Conservation (phyloP, 2,888 invertebrate genomes). For the Eilema caniola region DNA sequence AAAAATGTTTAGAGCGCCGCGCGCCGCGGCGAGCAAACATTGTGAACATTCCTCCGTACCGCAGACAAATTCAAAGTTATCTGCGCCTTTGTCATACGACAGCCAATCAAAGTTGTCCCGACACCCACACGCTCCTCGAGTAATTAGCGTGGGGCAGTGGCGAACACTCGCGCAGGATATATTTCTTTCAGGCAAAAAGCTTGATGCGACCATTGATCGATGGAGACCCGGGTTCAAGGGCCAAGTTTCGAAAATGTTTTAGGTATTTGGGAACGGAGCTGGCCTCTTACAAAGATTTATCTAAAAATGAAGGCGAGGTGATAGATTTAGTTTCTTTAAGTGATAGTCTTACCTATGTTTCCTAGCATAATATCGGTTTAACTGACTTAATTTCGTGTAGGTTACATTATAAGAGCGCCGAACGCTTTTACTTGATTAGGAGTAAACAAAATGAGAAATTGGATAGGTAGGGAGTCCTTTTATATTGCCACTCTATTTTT, state of each 20-base stretch:
- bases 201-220: slow-evolving; percentile 4
- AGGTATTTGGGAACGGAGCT: not conserved
- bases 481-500: too few species aligned
- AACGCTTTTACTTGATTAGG: not conserved
- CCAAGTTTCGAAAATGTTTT: not conserved
- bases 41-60: slow-evolving; percentile 2
- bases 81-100: slow-evolving; percentile 27
- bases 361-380: not conserved
- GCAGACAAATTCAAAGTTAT: slow-evolving; percentile 6
- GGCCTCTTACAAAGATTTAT: not conserved
- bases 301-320: not conserved
- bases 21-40: not conserved
- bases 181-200: not conserved
- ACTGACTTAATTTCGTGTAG: not conserved
- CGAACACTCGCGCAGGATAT: slow-evolving; percentile 10
- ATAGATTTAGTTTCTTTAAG: not conserved
- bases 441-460: too few species aligned
- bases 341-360: not conserved
- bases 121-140: slow-evolving; percentile 28
- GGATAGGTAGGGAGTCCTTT: too few species aligned
- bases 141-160: slow-evolving; percentile 35
- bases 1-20: slow-evolving; percentile 23
- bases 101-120: slow-evolving; percentile 37
- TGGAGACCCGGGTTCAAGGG: not conserved
- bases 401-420: not conserved